Conservation (phyloP, 1,140 invertebrate genomes). For the Drosophila sp. region DNA sequence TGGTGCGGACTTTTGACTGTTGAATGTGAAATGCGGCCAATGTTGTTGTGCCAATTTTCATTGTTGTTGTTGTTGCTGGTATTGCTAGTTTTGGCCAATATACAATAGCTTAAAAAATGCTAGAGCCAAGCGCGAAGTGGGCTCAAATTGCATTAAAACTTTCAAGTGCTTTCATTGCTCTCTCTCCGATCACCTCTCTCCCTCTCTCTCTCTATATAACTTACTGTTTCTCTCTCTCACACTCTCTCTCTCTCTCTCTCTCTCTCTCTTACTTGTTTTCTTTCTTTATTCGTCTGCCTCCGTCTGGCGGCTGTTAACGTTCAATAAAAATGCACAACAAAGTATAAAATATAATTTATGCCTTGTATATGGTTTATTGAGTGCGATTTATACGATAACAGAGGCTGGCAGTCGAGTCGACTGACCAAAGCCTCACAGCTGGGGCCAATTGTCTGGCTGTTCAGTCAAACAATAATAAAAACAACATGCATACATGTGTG, state of each 20-base stretch:
- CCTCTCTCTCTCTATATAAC: constrained; percentile 30
- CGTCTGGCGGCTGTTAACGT: constrained; percentile 35
- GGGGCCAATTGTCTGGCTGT: constrained; percentile 55
- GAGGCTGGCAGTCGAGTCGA: constrained; percentile 52
- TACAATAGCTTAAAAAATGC: constrained; percentile 29
- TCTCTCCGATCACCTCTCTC: constrained; percentile 8
- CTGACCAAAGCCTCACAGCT: constrained; percentile 20
- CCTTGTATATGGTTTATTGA: constrained; percentile 78
- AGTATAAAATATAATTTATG: constrained; percentile 79
- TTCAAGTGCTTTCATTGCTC: constrained; percentile 71
- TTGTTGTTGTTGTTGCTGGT: constrained; percentile 10
- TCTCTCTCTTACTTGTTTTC: constrained; percentile 17
- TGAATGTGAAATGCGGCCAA: constrained; percentile 44
- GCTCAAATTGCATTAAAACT: constrained; percentile 73
- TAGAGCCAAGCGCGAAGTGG: constrained; percentile 21
- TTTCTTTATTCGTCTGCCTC: not conserved
- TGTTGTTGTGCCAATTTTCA: constrained; percentile 23
- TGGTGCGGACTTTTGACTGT: constrained; percentile 62
- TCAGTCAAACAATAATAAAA: constrained; percentile 62
- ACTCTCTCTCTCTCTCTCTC: constrained; percentile 12
- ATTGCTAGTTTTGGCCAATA: constrained; percentile 21
- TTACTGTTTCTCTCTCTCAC: too few relatives aligned
- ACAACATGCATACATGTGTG: too few relatives aligned
- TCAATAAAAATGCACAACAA: constrained; percentile 69
- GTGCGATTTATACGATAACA: constrained; percentile 79